These are phyloP conservation scores for Clusia tigrina DNA, from an alignment of 2,888 invertebrate species.

Conservation along the genomic window DNA sequence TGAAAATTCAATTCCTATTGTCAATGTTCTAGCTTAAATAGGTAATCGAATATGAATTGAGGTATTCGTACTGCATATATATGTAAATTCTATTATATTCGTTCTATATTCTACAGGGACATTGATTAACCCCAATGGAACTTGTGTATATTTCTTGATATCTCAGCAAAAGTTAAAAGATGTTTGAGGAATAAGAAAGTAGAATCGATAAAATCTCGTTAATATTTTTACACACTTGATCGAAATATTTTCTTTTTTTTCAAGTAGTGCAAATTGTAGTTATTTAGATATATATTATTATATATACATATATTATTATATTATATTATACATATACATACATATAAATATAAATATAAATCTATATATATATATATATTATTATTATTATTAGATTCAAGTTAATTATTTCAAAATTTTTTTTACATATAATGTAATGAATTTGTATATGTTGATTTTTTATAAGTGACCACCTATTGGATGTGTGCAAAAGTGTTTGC, in stretches of 20 bases:
- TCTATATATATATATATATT: not conserved
- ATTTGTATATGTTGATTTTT: constrained; percentile 47
- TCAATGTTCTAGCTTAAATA: no score
- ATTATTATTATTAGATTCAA: no score
- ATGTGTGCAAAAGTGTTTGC: constrained; percentile 5
- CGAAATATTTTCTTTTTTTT: not conserved
- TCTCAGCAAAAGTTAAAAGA: not conserved
- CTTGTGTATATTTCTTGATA: constrained; percentile 17
- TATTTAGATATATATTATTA: not conserved
- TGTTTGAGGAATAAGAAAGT: not conserved
- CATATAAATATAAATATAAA: not conserved
- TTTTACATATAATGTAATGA: constrained; percentile 30
- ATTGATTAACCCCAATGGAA: constrained; percentile 29
- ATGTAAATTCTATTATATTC: constrained; percentile 25
- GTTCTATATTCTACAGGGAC: not conserved
- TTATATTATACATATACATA: not conserved
- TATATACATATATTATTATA: not conserved
- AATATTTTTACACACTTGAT: not conserved
- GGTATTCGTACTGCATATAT: constrained; percentile 43
- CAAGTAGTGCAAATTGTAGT: not conserved
- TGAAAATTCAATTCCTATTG: no score
- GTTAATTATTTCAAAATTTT: no score
- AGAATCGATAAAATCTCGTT: not conserved
- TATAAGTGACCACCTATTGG: constrained; percentile 34
- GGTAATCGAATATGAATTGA: no score